phyloP scores from a whole-genome alignment of 37 sponge, comb jelly and placozoan genomes.

The Oopsacas minuta region DNA sequence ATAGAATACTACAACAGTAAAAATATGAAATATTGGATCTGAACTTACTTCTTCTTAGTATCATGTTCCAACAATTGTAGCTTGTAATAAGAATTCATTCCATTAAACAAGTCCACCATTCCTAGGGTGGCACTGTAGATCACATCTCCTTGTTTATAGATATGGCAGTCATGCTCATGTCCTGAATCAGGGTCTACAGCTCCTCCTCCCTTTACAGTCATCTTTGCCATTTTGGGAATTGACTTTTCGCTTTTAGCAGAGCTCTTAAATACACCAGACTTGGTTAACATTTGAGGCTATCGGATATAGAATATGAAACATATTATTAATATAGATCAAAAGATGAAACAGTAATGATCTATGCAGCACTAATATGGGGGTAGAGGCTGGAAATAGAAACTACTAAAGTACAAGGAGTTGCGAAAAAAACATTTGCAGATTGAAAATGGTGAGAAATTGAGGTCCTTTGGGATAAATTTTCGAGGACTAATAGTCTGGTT shows the following conservation, averaged over 20 bases:
- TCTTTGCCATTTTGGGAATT: slow-evolving; percentile 33
- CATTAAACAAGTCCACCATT: slow-evolving; percentile 72
- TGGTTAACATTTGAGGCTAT: background rate
- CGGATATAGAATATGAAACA: background rate
- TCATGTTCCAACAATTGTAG: slow-evolving; percentile 82
- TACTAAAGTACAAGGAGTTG: too few species aligned
- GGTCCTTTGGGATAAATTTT: too few species aligned
- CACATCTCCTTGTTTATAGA: slow-evolving; percentile 40
- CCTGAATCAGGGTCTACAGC: slow-evolving; percentile 84
- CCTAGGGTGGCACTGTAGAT: slow-evolving; percentile 89
- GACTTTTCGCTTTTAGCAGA: background rate
- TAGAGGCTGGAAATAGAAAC: too few species aligned
- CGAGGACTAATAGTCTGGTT: too few species aligned
- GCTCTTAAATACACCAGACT: background rate
- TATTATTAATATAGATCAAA: background rate
- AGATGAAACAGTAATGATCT: too few species aligned
- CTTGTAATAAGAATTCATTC: slow-evolving; percentile 96
- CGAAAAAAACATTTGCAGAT: too few species aligned
- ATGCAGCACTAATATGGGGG: too few species aligned
- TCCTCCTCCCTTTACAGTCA: slow-evolving; percentile 74
- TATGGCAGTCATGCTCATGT: slow-evolving; percentile 61
- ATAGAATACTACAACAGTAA: background rate
- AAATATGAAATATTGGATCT: background rate
- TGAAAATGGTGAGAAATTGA: too few species aligned
- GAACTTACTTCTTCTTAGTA: background rate